Evolutionary conservation across 2,797 vertebrate genomes (phyloP).

Genomic region (Tympanoctomys barrerae): DNA sequence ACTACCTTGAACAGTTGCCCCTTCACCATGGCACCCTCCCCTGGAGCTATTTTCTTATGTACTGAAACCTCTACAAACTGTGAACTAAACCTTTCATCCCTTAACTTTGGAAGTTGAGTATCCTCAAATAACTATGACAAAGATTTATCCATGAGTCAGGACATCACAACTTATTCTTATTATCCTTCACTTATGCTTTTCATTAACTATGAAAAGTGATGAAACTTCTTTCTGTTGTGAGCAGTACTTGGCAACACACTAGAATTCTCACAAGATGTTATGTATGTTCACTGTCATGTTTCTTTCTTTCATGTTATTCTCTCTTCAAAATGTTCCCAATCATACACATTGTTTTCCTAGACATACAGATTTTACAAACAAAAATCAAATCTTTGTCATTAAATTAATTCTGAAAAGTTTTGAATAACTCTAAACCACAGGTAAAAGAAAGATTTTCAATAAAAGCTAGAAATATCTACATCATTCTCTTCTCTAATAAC

Average conservation of each 20-base stretch:
- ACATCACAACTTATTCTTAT: neutral
- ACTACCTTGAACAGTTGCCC: neutral
- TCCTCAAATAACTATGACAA: neutral
- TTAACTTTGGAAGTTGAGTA: neutral
- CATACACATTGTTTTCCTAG: neutral
- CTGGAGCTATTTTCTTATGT: neutral
- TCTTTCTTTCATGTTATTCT: neutral
- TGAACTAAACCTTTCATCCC: neutral
- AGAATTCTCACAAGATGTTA: neutral
- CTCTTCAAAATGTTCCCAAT: neutral
- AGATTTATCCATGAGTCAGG: neutral
- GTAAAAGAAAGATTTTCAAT: constrained; percentile 2
- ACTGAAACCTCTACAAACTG: neutral
- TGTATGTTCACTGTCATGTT: neutral
- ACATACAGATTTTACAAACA: neutral
- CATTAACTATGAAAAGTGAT: neutral
- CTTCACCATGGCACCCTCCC: neutral
- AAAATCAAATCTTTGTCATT: constrained; percentile 4
- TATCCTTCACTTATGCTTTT: neutral
- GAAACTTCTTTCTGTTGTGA: neutral
- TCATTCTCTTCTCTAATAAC: neutral
- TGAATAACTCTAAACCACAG: neutral
- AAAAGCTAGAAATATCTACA: neutral
- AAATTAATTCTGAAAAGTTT: constrained; percentile 28
- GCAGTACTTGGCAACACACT: neutral